Base-by-base conservation (phyloP, 2,113 vertebrate genomes). In the cattle (Bos taurus) region DNA sequence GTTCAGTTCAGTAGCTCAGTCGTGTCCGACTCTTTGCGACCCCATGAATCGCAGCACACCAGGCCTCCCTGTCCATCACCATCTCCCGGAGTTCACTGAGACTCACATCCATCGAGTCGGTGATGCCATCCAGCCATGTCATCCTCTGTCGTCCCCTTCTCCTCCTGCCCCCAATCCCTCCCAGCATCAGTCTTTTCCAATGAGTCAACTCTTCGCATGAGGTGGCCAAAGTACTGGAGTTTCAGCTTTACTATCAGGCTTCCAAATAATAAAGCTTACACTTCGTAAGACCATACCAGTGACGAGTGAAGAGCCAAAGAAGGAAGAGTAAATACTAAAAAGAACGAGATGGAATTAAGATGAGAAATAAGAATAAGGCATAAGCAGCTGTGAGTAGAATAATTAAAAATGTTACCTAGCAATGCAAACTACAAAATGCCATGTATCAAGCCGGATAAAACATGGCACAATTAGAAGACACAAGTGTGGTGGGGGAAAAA, bases 271-370 rank as follows among this genome's bases (percentile, higher is more conserved):
- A 43, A 94, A 94, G 3, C 43, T 93, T 94, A 33, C 11, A 48
- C 9, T 89, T 95, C 21, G 43, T 91, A 36, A 43, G 13, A 48
- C 59, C 33, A 54, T 2, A 43, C 28, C 78, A 88, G 21, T 57
- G 46, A 84, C 19, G 7, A 88, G 10, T 48, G 19, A 78, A 30
- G 23, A 67, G 8, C 9, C 16, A 46, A n/a, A 67, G 95, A 84
- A 92, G 96, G 82, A 87, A 5, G 80, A 97, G 95, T 88, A 98
- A 93, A 60, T 81, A 84, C 62, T 91, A 71, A n/a, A 56, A 98
- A 96, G 28, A 28, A 11, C 4, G 8, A 30, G 19, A 64, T 25
- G 77, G 28, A 90, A 98, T 92, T 74, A 60, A 97, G 88, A 87
- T 2, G 17, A 94, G 88, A 98, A 97, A 74, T 13, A 94, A 62